Evolutionary conservation across 2,888 invertebrate genomes (phyloP).

Genomic region (Monopis laevigella): DNA sequence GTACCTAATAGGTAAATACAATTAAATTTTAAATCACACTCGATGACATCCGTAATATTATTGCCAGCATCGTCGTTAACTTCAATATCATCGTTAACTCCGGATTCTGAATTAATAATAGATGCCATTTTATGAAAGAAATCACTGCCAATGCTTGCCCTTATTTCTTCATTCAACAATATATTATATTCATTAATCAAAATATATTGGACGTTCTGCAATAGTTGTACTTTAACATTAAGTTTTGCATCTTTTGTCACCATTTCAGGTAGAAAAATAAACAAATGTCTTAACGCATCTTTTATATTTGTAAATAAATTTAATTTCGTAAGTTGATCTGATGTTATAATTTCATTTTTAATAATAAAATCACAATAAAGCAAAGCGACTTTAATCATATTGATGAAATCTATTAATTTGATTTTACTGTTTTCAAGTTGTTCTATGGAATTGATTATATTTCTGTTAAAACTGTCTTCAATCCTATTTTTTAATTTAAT

Average conservation of each 20-base stretch:
- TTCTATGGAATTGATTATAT: slow-evolving; percentile 11
- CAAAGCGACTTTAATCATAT: slow-evolving; percentile 28
- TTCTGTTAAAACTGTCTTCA: background rate
- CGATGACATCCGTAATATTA: background rate
- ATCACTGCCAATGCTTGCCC: slow-evolving; percentile 24
- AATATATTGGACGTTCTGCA: slow-evolving; percentile 31
- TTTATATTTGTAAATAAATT: slow-evolving; percentile 26
- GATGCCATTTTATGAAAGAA: slow-evolving; percentile 1
- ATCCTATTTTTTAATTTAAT: background rate
- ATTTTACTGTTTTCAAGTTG: slow-evolving; percentile 23
- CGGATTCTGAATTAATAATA: background rate
- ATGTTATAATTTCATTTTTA: slow-evolving; percentile 27
- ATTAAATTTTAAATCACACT: slow-evolving; percentile 31
- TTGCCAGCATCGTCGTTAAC: slow-evolving; percentile 24
- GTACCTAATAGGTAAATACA: slow-evolving; percentile 40
- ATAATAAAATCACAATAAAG: slow-evolving; percentile 33
- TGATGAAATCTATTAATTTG: slow-evolving; percentile 27
- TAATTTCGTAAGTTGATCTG: slow-evolving; percentile 24
- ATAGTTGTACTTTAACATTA: slow-evolving; percentile 28
- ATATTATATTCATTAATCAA: slow-evolving; percentile 30
- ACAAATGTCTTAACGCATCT: slow-evolving; percentile 28
- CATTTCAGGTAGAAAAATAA: slow-evolving; percentile 24
- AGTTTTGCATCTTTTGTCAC: slow-evolving; percentile 30
- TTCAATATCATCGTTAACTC: slow-evolving; percentile 34
- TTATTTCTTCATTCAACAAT: slow-evolving; percentile 27